Base-by-base conservation (phyloP, 2,113 vertebrate species). In the Tyto alba region DNA sequence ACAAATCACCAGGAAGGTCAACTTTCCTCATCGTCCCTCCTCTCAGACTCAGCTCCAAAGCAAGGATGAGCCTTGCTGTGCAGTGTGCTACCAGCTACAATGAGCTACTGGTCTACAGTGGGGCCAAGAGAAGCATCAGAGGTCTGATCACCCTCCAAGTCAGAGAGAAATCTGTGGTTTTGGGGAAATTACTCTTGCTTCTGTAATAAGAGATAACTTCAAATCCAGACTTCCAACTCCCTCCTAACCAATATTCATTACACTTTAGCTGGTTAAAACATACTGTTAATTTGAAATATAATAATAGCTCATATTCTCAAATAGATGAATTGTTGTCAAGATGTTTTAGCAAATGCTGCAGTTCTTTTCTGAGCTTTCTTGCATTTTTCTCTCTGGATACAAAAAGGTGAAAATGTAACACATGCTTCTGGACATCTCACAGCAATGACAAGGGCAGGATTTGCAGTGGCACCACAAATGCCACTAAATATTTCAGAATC, bases 191-290 rank as follows among this genome's bases (percentile, higher is more conserved):
- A 22, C 3, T 12, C 26, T 66, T 84, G 16, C 0, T 72, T 87
- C 45, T 81, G 22, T 41, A 59, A 41, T 86, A n/a, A 47, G 10
- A 73, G 45, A 72, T 76, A 1, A 41, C 11, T 91, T 68, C 32
- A 8, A 43, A 11, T 0, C 23, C 26, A 47, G n/a, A 3, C 5
- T 40, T 50, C 29, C 17, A 52, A 1, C 11, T 76, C 6, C 13
- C 2, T n/a, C 36, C 15, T 21, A 77, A 40, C 16, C 22, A 43
- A 25, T 29, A 86, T 55, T 72, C 5, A 50, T 59, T 41, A 30
- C 3, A 6, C 2, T 80, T 64, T n/a, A 6, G 16, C 10, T 48
- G 40, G 43, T 50, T 52, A 71, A 75, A 84, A 91, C 36, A 30
- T 6, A 53, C 19, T 21, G 27, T 71, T 64, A 74, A 34, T 72